Conservation (phyloP, 2,888 invertebrate genomes). For the Platycheirus rosarum region DNA sequence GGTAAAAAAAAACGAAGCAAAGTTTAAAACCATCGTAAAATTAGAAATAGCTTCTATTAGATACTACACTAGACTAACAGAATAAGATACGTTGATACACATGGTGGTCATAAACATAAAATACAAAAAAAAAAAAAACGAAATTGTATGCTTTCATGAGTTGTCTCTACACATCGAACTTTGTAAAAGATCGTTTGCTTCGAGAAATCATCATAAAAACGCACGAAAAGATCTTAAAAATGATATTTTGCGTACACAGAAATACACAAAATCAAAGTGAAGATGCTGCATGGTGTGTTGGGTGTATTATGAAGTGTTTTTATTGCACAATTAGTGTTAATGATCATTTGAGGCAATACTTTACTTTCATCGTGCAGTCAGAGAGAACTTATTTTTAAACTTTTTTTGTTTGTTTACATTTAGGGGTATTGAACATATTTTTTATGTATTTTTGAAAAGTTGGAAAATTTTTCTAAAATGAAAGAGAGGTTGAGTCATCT, state of each 20-base stretch:
- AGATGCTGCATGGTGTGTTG: slow-evolving; percentile 5
- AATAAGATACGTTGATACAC: slow-evolving; percentile 22
- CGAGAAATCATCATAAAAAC: slow-evolving; percentile 8
- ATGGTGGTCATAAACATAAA: slow-evolving; percentile 31
- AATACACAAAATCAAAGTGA: slow-evolving; percentile 17
- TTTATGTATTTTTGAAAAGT: slow-evolving; percentile 24
- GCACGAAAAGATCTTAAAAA: background rate
- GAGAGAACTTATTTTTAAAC: slow-evolving; percentile 60
- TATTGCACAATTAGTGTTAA: slow-evolving; percentile 71
- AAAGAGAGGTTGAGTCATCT: slow-evolving; percentile 24
- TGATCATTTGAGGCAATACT: slow-evolving; percentile 65
- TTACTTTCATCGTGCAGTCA: slow-evolving; percentile 57
- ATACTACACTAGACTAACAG: background rate
- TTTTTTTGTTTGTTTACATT: slow-evolving; percentile 69
- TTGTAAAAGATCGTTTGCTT: background rate
- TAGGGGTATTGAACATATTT: slow-evolving; percentile 39
- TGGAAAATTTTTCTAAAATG: slow-evolving; percentile 37
- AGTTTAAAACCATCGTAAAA: slow-evolving; percentile 36
- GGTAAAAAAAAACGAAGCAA: background rate
- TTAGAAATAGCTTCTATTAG: slow-evolving; percentile 49
- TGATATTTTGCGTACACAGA: background rate
- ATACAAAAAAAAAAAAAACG: slow-evolving; percentile 3
- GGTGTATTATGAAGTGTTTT: slow-evolving; percentile 32
- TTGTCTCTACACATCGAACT: background rate
- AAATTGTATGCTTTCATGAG: slow-evolving; percentile 7